Base-by-base conservation (phyloP, 2,113 vertebrate species). In the Sakesphorus luctuosus region DNA sequence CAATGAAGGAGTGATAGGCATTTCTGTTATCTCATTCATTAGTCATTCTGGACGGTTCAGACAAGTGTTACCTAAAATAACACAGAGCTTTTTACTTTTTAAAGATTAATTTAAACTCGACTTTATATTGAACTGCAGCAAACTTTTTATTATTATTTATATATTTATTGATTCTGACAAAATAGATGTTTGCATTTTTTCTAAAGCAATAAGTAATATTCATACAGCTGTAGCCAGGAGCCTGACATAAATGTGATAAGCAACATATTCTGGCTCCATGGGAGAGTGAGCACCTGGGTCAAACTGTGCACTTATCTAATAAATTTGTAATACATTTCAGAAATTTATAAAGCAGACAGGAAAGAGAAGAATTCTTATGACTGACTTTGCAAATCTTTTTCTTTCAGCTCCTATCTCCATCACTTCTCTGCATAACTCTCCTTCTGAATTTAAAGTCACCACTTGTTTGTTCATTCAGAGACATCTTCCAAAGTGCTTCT, bases 1-100 rank as follows among this genome's bases (percentile, higher is more conserved):
- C 73, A 97, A 95, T 95, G 92, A 91, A 94, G 69, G 79, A 83
- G 17, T 97, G 91, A 97, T 84, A 95, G 94, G 63, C 71, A 93
- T 89, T 71, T 95, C 67, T 91, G 68, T 96, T 96, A 97, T 96
- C 93, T 94, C 53, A 63, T 95, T 96, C 77, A 94, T 90, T 92
- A 96, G 94, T 93, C 88, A 96, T 95, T 95, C 77, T 95, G 90
- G 91, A 94, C 88, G 95, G 94, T 92, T 96, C 78, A 95, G 93
- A 94, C 74, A 95, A 92, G 31, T 61, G 78, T 63, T 92, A 55
- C 90, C 49, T 71, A 43, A 29, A 91, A 94, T 84, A 96, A 92
- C 66, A 83, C 61, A 77, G 26, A 88, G 38, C 43, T 87, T 91
- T 97, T 87, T 80, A 78, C 92, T 73, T 93, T 89, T 63, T 73